Evolutionary conservation across 1,140 invertebrate species (phyloP), one percentile per base, ranked within the genome.

Genomic region (Ceratoteleas bidentatus): DNA sequence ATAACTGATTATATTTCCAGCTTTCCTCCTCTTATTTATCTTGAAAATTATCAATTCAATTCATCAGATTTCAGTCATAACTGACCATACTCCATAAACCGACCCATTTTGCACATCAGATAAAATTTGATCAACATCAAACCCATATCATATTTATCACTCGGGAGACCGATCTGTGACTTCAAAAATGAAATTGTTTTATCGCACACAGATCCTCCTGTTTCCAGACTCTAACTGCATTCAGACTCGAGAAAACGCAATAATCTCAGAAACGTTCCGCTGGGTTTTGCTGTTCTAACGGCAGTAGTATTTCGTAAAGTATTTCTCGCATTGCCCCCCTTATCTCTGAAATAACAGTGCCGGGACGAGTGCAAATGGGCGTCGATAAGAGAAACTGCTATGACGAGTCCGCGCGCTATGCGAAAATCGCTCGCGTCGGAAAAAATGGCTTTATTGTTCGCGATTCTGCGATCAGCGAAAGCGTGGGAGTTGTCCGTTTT

Each of bases 261-360:
- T 60, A 53, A 40, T 32, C 45, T 14, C 10, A 13, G 33, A 40
- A 52, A 64, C 43, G 14, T 36, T 40, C 0, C 10, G 52, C 10
- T 40, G 7, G 13, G n/a, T 47, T 4, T 56, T 36, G 15, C 54
- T 52, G 69, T 68, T 68, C 54, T 60, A 80, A 80, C 47, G 43
- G 6, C 33, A n/a, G n/a, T 69, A 54, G 32, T 50, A 70, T 74
- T 70, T 69, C 52, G 13, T 34, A 61, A 62, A 74, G 40, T 73
- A 62, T 74, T 80, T 57, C 49, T 72, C 36, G 16, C 54, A 57
- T 47, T 34, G 57, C 24, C 4, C 4, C 24, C 24, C 24, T 70
- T 73, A 74, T 80, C 69, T 68, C 45, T 56, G 38, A 66, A 68
- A 50, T 70, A 73, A 60, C 57, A 74, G 16, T 36, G 33, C 54